Conservation (phyloP, 2,888 invertebrate species). For the Sphaerophoria rueppellii region DNA sequence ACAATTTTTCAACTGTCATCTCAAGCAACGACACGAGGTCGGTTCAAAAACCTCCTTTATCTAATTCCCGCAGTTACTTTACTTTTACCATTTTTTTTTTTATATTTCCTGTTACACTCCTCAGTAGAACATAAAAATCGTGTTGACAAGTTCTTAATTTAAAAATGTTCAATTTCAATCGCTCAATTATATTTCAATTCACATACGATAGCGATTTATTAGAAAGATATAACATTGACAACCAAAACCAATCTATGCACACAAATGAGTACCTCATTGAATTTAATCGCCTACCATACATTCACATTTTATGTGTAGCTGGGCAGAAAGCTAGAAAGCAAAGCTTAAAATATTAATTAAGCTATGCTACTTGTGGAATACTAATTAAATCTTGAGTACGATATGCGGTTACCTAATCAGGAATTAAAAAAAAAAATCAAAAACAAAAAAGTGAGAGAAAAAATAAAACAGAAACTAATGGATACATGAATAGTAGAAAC, state of each 20-base stretch:
- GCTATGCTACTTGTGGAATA: conserved; percentile 51
- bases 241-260: conserved; percentile 68
- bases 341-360: conserved; percentile 62
- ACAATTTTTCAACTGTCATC: too few species aligned
- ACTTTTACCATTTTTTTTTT: background rate
- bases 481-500: conserved; percentile 29
- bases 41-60: conserved; percentile 1
- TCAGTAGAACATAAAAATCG: conserved; percentile 1
- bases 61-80: background rate
- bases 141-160: background rate
- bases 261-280: conserved; percentile 68
- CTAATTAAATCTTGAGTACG: conserved; percentile 41
- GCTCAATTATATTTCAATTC: conserved; percentile 57
- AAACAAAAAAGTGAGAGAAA: background rate
- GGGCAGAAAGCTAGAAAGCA: conserved; percentile 18
- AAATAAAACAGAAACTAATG: conserved; percentile 1
- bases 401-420: conserved; percentile 67
- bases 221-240: conserved; percentile 67
- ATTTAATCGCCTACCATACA: conserved; percentile 22
- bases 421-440: conserved; percentile 31
- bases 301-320: background rate
- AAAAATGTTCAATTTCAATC: background rate
- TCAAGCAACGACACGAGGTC: background rate
- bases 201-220: conserved; percentile 69
- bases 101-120: conserved; percentile 38